Conservation (phyloP, 2,113 vertebrate genomes). For the Tachysurus vachellii region DNA sequence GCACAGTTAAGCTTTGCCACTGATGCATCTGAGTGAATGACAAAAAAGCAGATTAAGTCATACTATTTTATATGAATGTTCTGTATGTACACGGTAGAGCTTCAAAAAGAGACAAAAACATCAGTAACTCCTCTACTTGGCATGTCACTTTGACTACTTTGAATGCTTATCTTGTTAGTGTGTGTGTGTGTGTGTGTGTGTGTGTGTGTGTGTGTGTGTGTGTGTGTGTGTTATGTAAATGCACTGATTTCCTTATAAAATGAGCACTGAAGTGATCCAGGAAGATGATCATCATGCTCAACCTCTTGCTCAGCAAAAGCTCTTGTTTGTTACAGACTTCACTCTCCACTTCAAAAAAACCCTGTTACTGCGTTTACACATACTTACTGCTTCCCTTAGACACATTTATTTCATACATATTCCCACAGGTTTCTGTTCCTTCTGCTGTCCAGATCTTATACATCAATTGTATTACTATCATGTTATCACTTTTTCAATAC, state of each 20-base stretch:
- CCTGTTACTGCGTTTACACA: background rate
- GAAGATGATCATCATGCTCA: background rate
- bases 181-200: conserved; percentile 19
- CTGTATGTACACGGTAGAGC: background rate
- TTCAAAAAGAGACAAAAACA: background rate
- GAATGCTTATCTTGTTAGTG: conserved; percentile 42
- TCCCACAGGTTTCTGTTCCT: background rate
- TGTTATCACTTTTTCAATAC: background rate
- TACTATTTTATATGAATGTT: background rate
- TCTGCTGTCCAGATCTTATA: too few species aligned
- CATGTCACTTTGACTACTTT: conserved; percentile 31
- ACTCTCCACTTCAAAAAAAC: background rate
- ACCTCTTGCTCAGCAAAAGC: conserved; percentile 15
- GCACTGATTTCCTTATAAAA: conserved; percentile 54
- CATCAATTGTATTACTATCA: background rate
- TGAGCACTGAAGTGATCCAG: conserved; percentile 37
- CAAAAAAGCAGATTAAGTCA: background rate
- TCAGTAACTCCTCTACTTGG: background rate
- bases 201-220: conserved; percentile 23
- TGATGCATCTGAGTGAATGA: background rate
- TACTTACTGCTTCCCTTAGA: background rate
- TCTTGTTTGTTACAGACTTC: background rate
- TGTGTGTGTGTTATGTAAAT: conserved; percentile 51
- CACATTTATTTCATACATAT: background rate
- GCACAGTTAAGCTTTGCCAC: background rate